Evolutionary conservation across 2,888 invertebrate species (phyloP), one percentile per base, ranked within the genome.

Genomic region (Orthosia gothica): DNA sequence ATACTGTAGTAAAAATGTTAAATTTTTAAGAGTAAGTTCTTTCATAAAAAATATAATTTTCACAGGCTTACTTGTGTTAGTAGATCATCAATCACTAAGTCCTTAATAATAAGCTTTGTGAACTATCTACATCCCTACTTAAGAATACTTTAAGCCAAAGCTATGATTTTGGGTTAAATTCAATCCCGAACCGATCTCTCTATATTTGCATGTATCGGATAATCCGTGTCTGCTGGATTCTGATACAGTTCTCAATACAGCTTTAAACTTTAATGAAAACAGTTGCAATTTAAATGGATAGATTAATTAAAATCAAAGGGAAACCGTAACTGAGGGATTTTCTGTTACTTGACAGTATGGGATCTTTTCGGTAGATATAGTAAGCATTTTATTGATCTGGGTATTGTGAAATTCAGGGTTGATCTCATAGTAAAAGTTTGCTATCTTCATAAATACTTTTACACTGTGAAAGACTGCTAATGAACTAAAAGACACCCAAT

Each of bases 151-250:
- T 12, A 62, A 62, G 18, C 15, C 15, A 12, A 49, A 5, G 12
- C 13, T 26, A 59, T 52, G 45, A 64, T 20, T 13, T 45, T 52
- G 49, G 15, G 45, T 80, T 59, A n/a, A 45, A 40, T 26, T 45
- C 32, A n/a, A 52, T 52, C 16, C 5, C 18, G 12, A 26, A 23
- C 23, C 13, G 20, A 47, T 58, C 20, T 3, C n/a, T 11, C 7
- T 50, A 11, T 1, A 80, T 80, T 73, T 80, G 20, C 26, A 49
- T 70, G 18, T 79, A n/a, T 45, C 13, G 45, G 59, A 72, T 80
- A 54, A 80, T 64, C 40, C 11, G 7, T 59, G 47, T 26, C 58
- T 20, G 52, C 2, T 45, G 16, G 16, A 16, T 11, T 64, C 54
- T 49, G 49, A 52, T 64, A 73, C 13, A 59, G 47, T 55, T 54